These are phyloP conservation scores for Chromis chromis DNA, from an alignment of 2,797 vertebrate species.

Conservation along the genomic window DNA sequence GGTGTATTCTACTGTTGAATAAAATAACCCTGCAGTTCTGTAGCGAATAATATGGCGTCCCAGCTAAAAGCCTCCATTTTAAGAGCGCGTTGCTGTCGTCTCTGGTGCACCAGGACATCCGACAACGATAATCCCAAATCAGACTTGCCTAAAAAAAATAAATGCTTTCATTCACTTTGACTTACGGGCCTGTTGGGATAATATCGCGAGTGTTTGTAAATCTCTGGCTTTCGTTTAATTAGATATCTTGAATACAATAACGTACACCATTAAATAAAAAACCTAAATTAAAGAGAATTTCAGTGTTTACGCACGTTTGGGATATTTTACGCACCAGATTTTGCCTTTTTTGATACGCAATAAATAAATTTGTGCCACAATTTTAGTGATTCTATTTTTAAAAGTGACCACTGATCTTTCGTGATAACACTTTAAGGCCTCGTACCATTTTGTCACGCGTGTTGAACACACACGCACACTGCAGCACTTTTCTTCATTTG, in stretches of 20 bases:
- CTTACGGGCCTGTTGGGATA: neutral
- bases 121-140: constrained; percentile 20
- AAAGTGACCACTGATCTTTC: neutral
- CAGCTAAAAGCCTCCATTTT: constrained; percentile 17
- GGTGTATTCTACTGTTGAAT: neutral
- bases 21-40: neutral
- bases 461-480: neutral
- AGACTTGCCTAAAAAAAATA: neutral
- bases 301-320: neutral
- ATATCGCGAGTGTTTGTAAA: neutral
- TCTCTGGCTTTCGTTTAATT: neutral
- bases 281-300: neutral
- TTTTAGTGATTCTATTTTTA: neutral
- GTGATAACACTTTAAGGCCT: neutral
- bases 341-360: neutral
- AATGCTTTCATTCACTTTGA: neutral
- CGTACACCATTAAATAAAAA: neutral
- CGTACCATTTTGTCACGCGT: neutral
- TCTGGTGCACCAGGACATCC: neutral
- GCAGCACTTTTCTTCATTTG: constrained; percentile 19
- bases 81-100: neutral
- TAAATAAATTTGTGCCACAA: too few relatives aligned
- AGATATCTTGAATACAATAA: neutral
- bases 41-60: neutral
- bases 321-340: neutral